Percentiles rank a stretch among this genome's conserved stretches.
Evolutionary conservation across 2,113 vertebrate species (phyloP).

Genomic region (Ammodytes dubius): DNA sequence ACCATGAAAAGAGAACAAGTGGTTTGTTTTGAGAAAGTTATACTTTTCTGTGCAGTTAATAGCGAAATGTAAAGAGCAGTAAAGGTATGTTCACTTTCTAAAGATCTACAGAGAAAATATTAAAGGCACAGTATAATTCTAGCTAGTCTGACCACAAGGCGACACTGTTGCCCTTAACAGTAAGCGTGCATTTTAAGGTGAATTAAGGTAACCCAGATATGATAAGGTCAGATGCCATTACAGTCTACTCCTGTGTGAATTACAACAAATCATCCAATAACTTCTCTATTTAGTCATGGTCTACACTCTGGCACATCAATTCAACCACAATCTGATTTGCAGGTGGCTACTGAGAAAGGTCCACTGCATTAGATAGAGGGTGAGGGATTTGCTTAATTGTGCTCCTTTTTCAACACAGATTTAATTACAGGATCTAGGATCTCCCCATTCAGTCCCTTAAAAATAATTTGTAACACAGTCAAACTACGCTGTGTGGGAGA

Average conservation of each 20-base stretch:
- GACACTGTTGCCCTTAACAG: constrained; percentile 27
- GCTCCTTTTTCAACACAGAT: not conserved
- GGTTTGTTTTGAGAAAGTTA: not conserved
- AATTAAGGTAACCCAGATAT: not conserved
- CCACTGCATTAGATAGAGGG: not conserved
- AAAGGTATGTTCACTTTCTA: not conserved
- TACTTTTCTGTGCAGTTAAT: not conserved
- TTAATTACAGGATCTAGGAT: not conserved
- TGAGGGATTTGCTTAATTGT: not conserved
- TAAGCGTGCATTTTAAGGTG: not conserved
- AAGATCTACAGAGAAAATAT: not conserved
- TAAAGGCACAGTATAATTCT: not conserved
- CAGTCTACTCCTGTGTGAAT: not conserved
- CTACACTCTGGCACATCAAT: not conserved
- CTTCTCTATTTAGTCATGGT: not conserved
- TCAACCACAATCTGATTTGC: not conserved
- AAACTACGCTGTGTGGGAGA: not conserved
- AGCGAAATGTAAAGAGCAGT: not conserved
- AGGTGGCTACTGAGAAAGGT: not conserved
- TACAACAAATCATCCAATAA: not conserved
- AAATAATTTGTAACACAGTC: not conserved
- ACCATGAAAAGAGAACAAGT: not conserved
- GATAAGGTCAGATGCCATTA: not conserved
- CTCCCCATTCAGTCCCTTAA: not conserved
- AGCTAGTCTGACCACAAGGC: constrained; percentile 18